These are phyloP conservation scores for Drosophila bocqueti DNA, from an alignment of 1,140 invertebrate genomes.

Conservation along the genomic window DNA sequence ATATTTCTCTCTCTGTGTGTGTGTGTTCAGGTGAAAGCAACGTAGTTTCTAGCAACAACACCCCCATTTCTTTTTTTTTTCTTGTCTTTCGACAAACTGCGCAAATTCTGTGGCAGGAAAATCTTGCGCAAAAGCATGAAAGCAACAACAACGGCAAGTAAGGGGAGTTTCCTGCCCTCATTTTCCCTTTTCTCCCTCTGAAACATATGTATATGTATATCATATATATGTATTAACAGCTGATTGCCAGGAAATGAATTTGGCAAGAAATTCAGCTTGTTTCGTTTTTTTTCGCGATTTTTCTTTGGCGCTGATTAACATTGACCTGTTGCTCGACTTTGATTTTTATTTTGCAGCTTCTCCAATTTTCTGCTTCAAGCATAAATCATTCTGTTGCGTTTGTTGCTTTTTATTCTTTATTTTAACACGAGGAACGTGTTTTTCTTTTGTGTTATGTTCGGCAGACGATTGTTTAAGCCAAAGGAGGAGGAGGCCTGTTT, in stretches of 20 bases:
- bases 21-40: conserved; percentile 31
- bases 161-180: not conserved
- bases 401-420: conserved; percentile 7
- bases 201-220: not conserved
- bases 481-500: conserved; percentile 37
- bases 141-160: conserved; percentile 38
- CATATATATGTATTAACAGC: not conserved
- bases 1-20: conserved; percentile 19
- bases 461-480: conserved; percentile 17
- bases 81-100: conserved; percentile 47
- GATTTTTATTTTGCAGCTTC: conserved; percentile 29
- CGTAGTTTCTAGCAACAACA: not conserved
- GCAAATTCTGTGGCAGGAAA: conserved; percentile 59
- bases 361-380: not conserved
- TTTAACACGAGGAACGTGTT: conserved; percentile 37
- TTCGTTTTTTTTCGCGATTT: conserved; percentile 11
- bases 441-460: conserved; percentile 23
- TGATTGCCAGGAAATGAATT: conserved; percentile 23
- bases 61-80: not conserved
- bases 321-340: conserved; percentile 63
- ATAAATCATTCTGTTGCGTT: conserved; percentile 30
- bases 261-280: not conserved
- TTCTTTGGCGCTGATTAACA: conserved; percentile 20
- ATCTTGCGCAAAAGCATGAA: conserved; percentile 64
- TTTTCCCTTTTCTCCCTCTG: not conserved